A percentile compares a stretch with the other conserved stretches of the same genome.
Evolutionary conservation across 2,888 invertebrate species (phyloP).

Genomic region (Acholoe squamosa): DNA sequence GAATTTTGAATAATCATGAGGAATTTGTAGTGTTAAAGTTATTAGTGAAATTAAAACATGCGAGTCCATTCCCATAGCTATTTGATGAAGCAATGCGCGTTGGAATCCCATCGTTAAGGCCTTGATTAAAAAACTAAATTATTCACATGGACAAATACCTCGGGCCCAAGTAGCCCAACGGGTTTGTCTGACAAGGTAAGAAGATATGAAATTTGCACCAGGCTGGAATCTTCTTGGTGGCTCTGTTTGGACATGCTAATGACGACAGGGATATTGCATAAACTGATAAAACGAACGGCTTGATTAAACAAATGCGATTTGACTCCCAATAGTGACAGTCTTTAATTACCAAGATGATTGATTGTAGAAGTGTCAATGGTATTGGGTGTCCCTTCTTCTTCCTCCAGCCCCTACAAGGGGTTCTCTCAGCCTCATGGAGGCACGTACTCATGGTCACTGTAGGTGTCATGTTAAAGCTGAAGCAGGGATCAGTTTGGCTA

Average conservation of each 20-base stretch:
- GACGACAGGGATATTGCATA: conserved; percentile 3
- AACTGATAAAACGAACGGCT: conserved; percentile 5
- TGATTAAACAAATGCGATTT: conserved; percentile 33
- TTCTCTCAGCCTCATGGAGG: too few relatives aligned
- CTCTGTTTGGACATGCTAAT: conserved; percentile 26
- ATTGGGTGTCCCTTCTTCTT: background rate
- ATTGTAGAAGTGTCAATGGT: background rate
- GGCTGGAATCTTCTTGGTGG: background rate
- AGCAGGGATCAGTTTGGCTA: too few relatives aligned
- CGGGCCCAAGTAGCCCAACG: background rate
- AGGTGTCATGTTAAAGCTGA: too few relatives aligned
- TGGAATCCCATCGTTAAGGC: background rate
- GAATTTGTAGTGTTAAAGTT: background rate
- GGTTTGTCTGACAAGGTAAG: conserved; percentile 24
- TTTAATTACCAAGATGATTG: conserved; percentile 16
- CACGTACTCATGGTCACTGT: too few relatives aligned
- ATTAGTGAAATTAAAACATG: conserved; percentile 11
- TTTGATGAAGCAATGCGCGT: background rate
- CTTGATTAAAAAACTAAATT: conserved; percentile 36
- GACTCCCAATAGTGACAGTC: background rate
- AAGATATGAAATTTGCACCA: background rate
- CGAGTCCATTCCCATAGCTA: background rate
- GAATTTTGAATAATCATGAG: too few relatives aligned
- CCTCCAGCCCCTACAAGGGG: too few relatives aligned
- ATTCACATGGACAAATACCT: background rate